Evolutionary conservation across 2,797 vertebrate species (phyloP).

Genomic region (Megaceryle alcyon): DNA sequence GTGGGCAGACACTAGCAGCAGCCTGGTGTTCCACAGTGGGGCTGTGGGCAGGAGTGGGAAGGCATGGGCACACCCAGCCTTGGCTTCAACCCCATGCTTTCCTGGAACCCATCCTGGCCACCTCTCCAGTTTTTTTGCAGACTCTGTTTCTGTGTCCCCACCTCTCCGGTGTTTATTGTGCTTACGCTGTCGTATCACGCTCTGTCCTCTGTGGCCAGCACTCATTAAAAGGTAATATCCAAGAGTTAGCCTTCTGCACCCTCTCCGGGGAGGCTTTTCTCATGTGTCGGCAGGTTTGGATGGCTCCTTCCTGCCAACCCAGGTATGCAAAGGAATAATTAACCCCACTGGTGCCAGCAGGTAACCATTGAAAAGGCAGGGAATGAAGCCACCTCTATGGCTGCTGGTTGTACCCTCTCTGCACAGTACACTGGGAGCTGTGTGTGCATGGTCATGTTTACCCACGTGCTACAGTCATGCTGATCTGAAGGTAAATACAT

Average conservation of each 20-base stretch:
- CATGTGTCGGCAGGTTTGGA: not conserved
- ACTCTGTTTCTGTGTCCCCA: not conserved
- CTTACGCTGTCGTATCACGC: fast-evolving
- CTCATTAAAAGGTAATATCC: not conserved
- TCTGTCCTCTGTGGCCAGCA: not conserved
- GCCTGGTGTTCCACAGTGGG: too few relatives aligned
- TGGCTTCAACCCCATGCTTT: not conserved
- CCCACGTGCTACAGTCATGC: not conserved
- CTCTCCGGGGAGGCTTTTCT: not conserved
- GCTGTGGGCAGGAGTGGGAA: not conserved
- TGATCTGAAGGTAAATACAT: not conserved
- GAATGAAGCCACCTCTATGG: not conserved
- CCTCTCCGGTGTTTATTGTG: not conserved
- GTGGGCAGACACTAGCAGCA: not conserved
- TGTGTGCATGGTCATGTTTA: not conserved
- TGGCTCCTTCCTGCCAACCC: not conserved
- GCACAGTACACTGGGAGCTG: fast-evolving
- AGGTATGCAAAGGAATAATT: not conserved
- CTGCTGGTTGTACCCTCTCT: not conserved
- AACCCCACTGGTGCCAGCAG: not conserved
- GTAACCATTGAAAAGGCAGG: not conserved
- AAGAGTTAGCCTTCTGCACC: not conserved
- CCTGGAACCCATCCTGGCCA: not conserved
- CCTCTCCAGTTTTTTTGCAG: not conserved
- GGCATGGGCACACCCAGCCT: not conserved